These are phyloP conservation scores for Formica selysi DNA, from an alignment of 1,140 invertebrate species.

Conservation along the genomic window DNA sequence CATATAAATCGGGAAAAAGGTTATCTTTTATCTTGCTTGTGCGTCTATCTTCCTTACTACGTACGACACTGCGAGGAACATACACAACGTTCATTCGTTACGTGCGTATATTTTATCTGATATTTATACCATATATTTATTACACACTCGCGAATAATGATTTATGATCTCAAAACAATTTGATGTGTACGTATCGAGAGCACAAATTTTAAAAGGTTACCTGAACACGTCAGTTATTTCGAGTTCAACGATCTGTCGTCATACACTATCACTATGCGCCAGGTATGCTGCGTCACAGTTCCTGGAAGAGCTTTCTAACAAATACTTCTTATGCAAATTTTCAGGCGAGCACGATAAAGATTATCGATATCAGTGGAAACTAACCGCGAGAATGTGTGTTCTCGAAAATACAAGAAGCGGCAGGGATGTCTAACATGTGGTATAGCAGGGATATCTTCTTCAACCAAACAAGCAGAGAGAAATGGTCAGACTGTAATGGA, in stretches of 20 bases:
- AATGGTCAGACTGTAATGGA: not conserved
- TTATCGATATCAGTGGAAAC: not conserved
- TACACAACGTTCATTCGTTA: not conserved
- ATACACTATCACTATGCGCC: conserved; percentile 54
- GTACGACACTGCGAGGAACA: not conserved
- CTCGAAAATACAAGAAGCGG: not conserved
- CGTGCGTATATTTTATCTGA: not conserved
- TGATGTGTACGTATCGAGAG: not conserved
- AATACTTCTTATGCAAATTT: not conserved
- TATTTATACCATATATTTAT: not conserved
- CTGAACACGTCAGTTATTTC: conserved; percentile 57
- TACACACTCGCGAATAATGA: not conserved
- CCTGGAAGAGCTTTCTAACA: not conserved
- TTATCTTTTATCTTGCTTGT: not conserved
- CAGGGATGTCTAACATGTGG: not conserved
- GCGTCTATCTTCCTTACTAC: not conserved
- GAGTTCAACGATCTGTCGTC: conserved; percentile 81
- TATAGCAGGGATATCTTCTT: not conserved
- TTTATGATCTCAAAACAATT: not conserved
- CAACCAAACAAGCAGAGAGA: not conserved
- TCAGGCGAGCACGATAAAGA: not conserved
- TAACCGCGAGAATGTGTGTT: not conserved
- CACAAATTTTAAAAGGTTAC: conserved; percentile 43
- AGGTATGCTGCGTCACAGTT: not conserved
- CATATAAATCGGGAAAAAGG: not conserved